Evolutionary conservation across 2,888 invertebrate genomes (phyloP), one percentile per base, ranked within the genome.

Genomic region (Exocentrus adspersus): DNA sequence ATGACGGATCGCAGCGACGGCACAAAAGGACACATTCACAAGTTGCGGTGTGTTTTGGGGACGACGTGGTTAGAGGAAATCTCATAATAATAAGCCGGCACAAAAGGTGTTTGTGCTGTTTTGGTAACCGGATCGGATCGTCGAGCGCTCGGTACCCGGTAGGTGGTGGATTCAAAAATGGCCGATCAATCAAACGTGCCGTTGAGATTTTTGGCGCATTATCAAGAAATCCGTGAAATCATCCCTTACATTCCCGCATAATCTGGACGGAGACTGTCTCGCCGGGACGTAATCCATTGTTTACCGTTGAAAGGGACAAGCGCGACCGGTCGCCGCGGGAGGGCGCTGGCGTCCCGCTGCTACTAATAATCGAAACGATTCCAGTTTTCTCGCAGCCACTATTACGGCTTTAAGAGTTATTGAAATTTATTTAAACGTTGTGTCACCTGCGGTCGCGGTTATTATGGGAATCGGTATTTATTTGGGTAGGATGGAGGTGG

Each of bases 401-500:
- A 77, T 75, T 76, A 70, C 71, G 71, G 75, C 75, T 77, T 75
- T 77, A 78, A 77, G 78, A 78, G 76, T 80, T 79, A 80, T 79
- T 79, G 79, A 79, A 80, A 79, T 80, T 80, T 80, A 80, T 80
- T 80, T 78, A 76, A 78, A 78, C 75, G 72, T 76, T 78, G 74
- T 77, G 79, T 78, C 78, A 77, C 53, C 56, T 59, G 56, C 48
- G 63, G 64, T 68, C 58, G 62, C 65, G 24, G 50, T 59, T 7
- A 24, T 24, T 24, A 24, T 3, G 24, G 7, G 24, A 24, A 24
- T 24, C 4, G 4, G 24, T 24, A 24, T 24, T 5, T 24, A 24
- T 24, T 24, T 24, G 7, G 24, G 7, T 24, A 24, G 7, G 3
- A 24, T 7, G 7, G 24, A 24, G 7, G 7, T 7, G 24, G 7